Base-by-base conservation (phyloP, 2,113 vertebrate species). In the Heterocephalus glaber region DNA sequence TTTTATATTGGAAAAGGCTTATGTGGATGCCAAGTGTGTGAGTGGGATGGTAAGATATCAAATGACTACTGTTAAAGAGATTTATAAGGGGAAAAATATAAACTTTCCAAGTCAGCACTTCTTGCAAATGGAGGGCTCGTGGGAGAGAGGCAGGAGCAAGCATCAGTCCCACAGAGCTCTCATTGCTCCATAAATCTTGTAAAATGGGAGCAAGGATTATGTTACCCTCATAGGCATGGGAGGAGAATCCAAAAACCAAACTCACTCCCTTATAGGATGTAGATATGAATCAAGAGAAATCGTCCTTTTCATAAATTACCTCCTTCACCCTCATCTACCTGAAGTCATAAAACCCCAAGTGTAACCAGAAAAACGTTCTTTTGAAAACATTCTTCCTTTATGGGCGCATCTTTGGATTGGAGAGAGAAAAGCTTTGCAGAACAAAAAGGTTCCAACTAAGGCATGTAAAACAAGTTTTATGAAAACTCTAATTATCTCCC, bases 201-300 rank as follows among this genome's bases (percentile, higher is more conserved):
- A 74, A 77, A 80, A 52, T 76, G 84, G 74, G 74, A 82, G 87
- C 81, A 89, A 79, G 66, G 77, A 96, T 92, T 97, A 49, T 79
- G 93, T 98, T 98, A 96, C 92, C 95, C 85, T 97, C 89, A 91
- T 47, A 96, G 94, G 82, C 96, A 66, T 61, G 96, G 97, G 94
- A 95, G 92, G 91, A 49, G 97, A 96, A 97, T 97, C 98, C 97
- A 89, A 85, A 97, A 95, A n/a, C 44, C 86, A 93, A 93, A 97
- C 96, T 96, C 95, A 95, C 96, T 96, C 87, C 95, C 98, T 97
- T 97, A 89, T 58, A 95, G 91, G 93, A 84, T 86, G 74, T 95
- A 94, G 97, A 93, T 95, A 94, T 85, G 94, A 95, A 93, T 89
- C 60, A 10, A 6, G 90, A 96, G 89, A 94, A 93, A 60, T 97